Evolutionary conservation across 2,888 invertebrate species (phyloP), one percentile per base, ranked within the genome.

Genomic region (Aspidiotus destructor): DNA sequence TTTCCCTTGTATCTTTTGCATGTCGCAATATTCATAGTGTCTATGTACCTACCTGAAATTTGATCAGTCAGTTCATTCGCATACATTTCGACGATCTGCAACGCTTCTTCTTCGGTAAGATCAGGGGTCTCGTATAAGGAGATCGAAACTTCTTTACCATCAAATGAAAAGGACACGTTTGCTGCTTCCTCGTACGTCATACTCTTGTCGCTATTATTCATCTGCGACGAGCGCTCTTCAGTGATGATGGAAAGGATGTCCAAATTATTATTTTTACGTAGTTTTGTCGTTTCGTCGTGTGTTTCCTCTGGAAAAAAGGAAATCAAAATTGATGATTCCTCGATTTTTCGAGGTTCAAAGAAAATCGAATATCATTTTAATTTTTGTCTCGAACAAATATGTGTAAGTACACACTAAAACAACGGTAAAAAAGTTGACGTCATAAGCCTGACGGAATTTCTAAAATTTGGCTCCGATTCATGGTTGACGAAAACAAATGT

Each of bases 71-170:
- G 81, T 77, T 93, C 92, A 76, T 93, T 92, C 0, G 93, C 93
- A 75, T 92, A 93, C 91, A 93, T 92, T 81, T 93, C 92, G 0
- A 92, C 88, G 74, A 93, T 91, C 79, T 92, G 89, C 44, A 92
- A 80, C 0, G 92, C 93, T 79, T 93, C 92, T 77, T 92, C 91
- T 78, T 93, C 92, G 0, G 92, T 93, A 62, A 93, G 80, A 78
- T 93, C 93, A 0, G 93, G 93, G 0, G 93, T 93, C 80, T 93
- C 93, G 75, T 92, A 93, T 3, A 93, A 78, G 6, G 92, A 92
- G 0, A 92, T 90, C 0, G 92, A 92, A 0, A 92, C 90, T 79
- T 93, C 92, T 79, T 90, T 91, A 3, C 92, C 92, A 74, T 92
- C 92, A 73, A 93, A 92, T 2, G 91, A 92, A 75, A 92, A 92